phyloP scores from a whole-genome alignment of 2,888 invertebrate genomes.

The Therioaphis trifolii region DNA sequence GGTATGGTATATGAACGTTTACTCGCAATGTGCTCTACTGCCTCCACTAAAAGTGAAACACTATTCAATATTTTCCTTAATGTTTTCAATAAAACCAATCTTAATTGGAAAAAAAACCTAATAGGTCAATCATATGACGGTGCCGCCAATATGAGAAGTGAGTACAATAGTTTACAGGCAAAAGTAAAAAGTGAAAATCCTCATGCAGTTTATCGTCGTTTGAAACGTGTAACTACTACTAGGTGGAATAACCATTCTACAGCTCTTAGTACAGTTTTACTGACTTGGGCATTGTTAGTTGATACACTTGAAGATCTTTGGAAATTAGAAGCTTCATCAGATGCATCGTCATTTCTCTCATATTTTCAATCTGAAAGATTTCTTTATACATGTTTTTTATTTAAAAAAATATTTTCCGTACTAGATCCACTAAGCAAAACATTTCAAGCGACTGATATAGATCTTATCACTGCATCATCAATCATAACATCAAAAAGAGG shows the following conservation, averaged over 20 bases:
- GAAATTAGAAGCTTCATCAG: constrained; percentile 23
- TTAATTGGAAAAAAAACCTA: constrained; percentile 13
- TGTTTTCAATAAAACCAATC: constrained; percentile 8
- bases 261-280: neutral
- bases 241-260: constrained; percentile 29
- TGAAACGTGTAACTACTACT: constrained; percentile 44
- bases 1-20: constrained; percentile 12
- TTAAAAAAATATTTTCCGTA: constrained; percentile 4
- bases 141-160: no score
- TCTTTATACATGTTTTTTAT: constrained; percentile 29
- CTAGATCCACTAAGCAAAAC: constrained; percentile 29
- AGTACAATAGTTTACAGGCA: neutral
- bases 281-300: neutral
- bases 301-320: constrained; percentile 39
- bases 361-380: constrained; percentile 23
- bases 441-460: constrained; percentile 9
- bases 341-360: constrained; percentile 3
- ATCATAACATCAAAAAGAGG: neutral
- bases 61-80: constrained; percentile 5
- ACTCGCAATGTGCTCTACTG: neutral
- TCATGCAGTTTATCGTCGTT: constrained; percentile 31
- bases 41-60: constrained; percentile 5
- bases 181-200: constrained; percentile 15
- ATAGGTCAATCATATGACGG: neutral
- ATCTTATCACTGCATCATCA: constrained; percentile 24